Conservation (phyloP, 1,140 invertebrate genomes). For the Galleria mellonella region DNA sequence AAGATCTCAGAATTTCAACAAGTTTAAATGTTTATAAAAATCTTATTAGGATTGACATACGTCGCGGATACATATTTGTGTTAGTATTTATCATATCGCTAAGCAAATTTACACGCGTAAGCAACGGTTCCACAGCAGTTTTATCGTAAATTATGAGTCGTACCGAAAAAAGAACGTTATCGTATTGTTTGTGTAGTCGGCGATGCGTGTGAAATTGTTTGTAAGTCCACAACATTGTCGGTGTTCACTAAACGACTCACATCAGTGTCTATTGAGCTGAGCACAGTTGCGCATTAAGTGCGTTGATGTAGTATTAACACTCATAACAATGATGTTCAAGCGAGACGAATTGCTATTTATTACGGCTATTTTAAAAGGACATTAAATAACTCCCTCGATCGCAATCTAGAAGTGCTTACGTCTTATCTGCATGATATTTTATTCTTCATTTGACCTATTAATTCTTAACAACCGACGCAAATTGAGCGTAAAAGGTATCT, state of each 20-base stretch:
- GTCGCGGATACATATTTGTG: slow-evolving; percentile 8
- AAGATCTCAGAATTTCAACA: too few species aligned
- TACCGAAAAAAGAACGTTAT: slow-evolving; percentile 29
- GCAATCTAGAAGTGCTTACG: background rate
- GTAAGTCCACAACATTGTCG: slow-evolving; percentile 13
- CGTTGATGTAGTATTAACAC: slow-evolving; percentile 34
- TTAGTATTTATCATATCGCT: slow-evolving; percentile 28
- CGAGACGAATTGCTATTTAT: slow-evolving; percentile 41
- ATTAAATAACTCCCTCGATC: slow-evolving; percentile 24
- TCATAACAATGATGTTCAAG: slow-evolving; percentile 32
- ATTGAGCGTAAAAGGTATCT: background rate
- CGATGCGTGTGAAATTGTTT: slow-evolving; percentile 45
- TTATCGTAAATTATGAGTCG: slow-evolving; percentile 38
- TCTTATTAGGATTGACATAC: background rate
- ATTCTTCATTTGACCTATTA: slow-evolving; percentile 29
- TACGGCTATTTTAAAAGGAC: slow-evolving; percentile 35
- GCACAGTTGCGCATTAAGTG: slow-evolving; percentile 22
- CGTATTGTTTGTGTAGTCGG: slow-evolving; percentile 34
- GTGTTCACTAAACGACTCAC: slow-evolving; percentile 24
- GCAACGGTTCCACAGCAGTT: slow-evolving; percentile 27
- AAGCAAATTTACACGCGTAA: slow-evolving; percentile 32
- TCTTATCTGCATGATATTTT: slow-evolving; percentile 23
- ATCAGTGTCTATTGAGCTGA: slow-evolving; percentile 32
- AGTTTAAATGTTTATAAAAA: too few species aligned
- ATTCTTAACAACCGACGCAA: slow-evolving; percentile 13